Evolutionary conservation across 2,797 vertebrate genomes (phyloP), one percentile per base, ranked within the genome.

Genomic region (Leptodactylus fallax): DNA sequence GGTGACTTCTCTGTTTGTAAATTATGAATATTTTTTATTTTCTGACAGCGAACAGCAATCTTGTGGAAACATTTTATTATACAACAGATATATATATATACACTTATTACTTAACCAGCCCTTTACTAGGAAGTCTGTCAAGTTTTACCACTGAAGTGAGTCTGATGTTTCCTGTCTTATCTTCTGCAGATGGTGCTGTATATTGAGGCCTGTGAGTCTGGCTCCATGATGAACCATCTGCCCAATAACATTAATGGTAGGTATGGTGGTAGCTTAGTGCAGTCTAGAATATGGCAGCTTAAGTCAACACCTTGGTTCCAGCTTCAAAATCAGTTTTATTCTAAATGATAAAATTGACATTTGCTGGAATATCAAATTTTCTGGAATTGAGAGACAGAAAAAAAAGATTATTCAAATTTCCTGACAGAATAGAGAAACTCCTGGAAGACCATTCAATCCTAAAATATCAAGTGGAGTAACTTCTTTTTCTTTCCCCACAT

Each of bases 121-220:
- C 4, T 65, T 61, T 11, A 10, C 3, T 25, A 25, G n/a, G 23
- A 25, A 65, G n/a, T 9, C 12, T 23, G 23, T 65, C 60, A 10
- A n/a, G 7, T 25, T 11, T 25, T 65, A 23, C 7, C 10, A 7
- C 6, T 45, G 14, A 71, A 7, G 67, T 21, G 19, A 74, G 16
- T 8, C 19, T 49, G 71, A 36, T 36, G 8, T 49, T 49, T 58
- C 55, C 16, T 23, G 45, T 56, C 14, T 67, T 53, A 63, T 53
- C 23, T 53, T 7, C 58, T 82, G 6, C 91, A 99, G 98, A 97
- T 99, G 97, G 98, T 99, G 90, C 96, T 99, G 80, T 99, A 99
- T 93, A 97, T 99, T 13, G 98, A 99, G 91, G 98, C 98, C 0
- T 99, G 98, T 0, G 98, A 99, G 88, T 99, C 98, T 1, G 98